These are phyloP conservation scores for Hydropsyche tenuis DNA, from an alignment of 1,140 invertebrate species.

Conservation along the genomic window DNA sequence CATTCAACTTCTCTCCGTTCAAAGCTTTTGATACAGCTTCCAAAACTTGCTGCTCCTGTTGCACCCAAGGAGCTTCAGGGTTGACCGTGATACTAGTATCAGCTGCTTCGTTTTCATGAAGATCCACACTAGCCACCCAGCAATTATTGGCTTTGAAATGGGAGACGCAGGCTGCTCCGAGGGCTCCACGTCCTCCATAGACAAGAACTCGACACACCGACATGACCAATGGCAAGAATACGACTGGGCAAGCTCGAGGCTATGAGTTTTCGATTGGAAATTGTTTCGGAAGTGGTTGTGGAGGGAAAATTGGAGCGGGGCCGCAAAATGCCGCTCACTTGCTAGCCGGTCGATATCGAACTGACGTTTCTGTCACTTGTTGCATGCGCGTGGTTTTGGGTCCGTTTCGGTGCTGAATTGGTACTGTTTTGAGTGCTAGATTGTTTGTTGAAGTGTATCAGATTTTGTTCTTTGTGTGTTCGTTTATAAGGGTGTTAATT, in stretches of 20 bases:
- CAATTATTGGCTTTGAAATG: constrained; percentile 91
- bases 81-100: constrained; percentile 90
- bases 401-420: too few relatives aligned
- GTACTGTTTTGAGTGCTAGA: too few relatives aligned
- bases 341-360: constrained; percentile 7
- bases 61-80: constrained; percentile 73
- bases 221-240: constrained; percentile 52
- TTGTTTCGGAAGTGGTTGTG: not conserved
- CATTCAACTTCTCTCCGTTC: constrained; percentile 86
- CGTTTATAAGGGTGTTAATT: too few relatives aligned
- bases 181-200: constrained; percentile 93
- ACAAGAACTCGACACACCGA: constrained; percentile 78
- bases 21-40: constrained; percentile 67
- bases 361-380: constrained; percentile 15
- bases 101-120: constrained; percentile 86
- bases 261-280: not conserved
- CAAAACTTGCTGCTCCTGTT: constrained; percentile 78
- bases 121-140: constrained; percentile 95
- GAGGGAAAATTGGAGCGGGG: constrained; percentile 3
- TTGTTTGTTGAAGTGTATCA: too few relatives aligned
- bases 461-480: too few relatives aligned
- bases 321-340: not conserved
- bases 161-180: constrained; percentile 85
- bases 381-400: not conserved
- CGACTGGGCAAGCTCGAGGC: not conserved